Percentiles rank a stretch among this genome's conserved stretches.
Conservation (phyloP, 2,888 invertebrate species). For the Oasisia sp. region DNA sequence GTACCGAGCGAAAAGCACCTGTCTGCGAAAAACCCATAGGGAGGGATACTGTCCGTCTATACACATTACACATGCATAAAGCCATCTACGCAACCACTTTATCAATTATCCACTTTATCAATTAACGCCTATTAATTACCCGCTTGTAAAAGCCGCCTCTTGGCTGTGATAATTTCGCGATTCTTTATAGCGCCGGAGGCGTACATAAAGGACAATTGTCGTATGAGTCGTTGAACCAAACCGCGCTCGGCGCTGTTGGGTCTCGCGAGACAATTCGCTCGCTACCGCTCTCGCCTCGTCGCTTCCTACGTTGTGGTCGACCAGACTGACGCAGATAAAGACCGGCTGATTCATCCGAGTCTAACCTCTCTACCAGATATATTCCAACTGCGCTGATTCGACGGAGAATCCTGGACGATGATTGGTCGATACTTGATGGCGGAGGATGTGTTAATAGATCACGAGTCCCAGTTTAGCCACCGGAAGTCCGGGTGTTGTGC, state of each 20-base stretch:
- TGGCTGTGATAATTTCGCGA: background rate
- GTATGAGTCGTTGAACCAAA: background rate
- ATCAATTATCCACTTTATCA: slow-evolving; percentile 13
- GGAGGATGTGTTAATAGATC: background rate
- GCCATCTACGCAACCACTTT: background rate
- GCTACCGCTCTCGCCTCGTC: background rate
- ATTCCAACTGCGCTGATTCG: background rate
- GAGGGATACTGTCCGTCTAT: background rate
- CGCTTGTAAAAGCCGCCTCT: background rate
- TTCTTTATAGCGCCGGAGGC: background rate
- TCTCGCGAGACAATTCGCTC: background rate
- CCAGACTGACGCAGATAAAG: background rate
- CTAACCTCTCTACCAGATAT: background rate
- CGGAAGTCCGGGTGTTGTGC: background rate
- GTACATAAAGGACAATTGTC: background rate
- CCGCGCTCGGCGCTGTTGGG: background rate
- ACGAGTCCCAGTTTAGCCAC: background rate
- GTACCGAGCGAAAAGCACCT: no score
- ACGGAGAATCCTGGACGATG: background rate
- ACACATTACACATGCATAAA: background rate
- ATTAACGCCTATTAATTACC: slow-evolving; percentile 9
- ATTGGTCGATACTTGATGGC: background rate
- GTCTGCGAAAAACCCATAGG: background rate
- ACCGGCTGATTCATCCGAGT: background rate
- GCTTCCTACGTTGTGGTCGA: background rate